These are phyloP conservation scores for Drosophila pallidifrons DNA, from an alignment of 1,140 invertebrate genomes.

Conservation along the genomic window DNA sequence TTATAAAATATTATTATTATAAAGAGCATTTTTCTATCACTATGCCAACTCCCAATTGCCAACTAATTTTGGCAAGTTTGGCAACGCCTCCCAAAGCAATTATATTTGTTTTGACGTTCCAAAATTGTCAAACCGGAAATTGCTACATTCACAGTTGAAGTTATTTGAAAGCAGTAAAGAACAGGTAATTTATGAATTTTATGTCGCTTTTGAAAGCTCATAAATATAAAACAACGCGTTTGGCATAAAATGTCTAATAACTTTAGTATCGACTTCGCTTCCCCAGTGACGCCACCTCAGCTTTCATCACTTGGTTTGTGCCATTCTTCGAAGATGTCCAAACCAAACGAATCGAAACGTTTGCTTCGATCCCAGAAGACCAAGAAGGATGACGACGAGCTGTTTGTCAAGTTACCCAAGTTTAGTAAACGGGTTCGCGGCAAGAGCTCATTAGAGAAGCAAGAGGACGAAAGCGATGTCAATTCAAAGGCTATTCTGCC, in stretches of 20 bases:
- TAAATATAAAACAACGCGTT: constrained; percentile 6
- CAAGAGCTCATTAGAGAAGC: not conserved
- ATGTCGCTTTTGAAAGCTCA: constrained; percentile 19
- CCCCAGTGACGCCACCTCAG: constrained; percentile 43
- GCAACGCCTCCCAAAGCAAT: not conserved
- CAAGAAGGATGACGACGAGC: constrained; percentile 34
- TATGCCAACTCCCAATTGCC: not conserved
- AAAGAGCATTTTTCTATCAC: too few relatives aligned
- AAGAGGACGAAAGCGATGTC: not conserved
- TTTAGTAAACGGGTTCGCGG: constrained; percentile 11
- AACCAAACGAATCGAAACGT: constrained; percentile 23
- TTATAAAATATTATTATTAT: too few relatives aligned
- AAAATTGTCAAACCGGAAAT: constrained; percentile 2
- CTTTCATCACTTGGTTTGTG: constrained; percentile 49
- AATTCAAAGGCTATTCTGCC: not conserved
- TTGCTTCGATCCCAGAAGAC: not conserved
- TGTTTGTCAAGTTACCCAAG: constrained; percentile 57
- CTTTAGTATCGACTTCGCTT: constrained; percentile 9
- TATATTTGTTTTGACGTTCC: not conserved
- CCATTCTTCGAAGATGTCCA: constrained; percentile 35
- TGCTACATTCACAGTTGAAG: not conserved
- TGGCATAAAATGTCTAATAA: constrained; percentile 34
- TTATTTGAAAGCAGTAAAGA: not conserved
- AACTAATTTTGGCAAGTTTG: not conserved
- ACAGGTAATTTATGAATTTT: constrained; percentile 27